Conservation (phyloP, 2,888 invertebrate genomes). For the Antheraea yamamai region DNA sequence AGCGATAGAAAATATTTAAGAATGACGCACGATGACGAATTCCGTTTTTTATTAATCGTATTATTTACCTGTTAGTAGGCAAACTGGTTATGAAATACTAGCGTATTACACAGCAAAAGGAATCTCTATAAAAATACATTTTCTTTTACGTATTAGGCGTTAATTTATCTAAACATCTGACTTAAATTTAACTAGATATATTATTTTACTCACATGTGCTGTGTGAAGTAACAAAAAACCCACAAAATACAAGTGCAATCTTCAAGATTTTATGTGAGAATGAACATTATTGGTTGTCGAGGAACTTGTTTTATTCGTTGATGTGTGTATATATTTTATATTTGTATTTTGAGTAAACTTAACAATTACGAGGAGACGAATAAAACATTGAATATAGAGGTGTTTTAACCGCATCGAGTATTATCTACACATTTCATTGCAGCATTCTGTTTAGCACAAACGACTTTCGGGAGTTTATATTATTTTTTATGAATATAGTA, state of each 20-base stretch:
- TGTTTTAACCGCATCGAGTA: background rate
- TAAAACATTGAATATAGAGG: background rate
- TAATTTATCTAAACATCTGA: background rate
- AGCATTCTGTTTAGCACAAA: too few relatives aligned
- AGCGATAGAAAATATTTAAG: background rate
- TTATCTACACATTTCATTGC: background rate
- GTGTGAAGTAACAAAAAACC: background rate
- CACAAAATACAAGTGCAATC: background rate
- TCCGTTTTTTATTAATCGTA: background rate
- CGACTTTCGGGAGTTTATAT: too few relatives aligned
- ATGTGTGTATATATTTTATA: background rate
- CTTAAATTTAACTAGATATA: background rate
- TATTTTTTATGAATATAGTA: too few relatives aligned
- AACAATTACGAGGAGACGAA: background rate
- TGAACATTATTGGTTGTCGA: background rate
- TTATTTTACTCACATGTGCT: background rate
- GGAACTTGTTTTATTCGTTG: background rate
- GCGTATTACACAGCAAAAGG: background rate
- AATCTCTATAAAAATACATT: background rate
- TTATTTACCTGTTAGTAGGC: background rate
- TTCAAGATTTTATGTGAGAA: background rate
- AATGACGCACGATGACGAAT: background rate
- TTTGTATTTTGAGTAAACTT: background rate
- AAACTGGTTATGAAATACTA: background rate
- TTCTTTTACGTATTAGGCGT: background rate